Conservation (phyloP, 2,797 vertebrate genomes). For the Lemur catta region DNA sequence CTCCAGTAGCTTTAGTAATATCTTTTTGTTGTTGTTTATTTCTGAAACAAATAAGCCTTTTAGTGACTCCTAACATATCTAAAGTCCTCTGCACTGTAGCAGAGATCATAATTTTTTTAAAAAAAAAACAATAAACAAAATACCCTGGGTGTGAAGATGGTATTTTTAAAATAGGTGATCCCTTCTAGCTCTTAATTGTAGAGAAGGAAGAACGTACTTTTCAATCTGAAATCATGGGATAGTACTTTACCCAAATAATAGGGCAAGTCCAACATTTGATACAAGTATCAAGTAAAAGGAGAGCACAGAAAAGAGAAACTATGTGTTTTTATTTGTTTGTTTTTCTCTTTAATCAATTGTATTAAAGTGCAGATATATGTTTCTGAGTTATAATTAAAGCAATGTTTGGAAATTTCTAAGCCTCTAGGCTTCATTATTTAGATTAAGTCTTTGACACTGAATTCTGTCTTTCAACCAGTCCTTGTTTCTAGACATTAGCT, state of each 20-base stretch:
- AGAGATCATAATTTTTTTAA: neutral
- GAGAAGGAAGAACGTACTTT: neutral
- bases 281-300: neutral
- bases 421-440: neutral
- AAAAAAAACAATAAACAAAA: neutral
- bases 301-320: neutral
- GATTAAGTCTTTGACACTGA: neutral
- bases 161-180: neutral
- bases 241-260: neutral
- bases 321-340: neutral
- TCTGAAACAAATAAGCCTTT: neutral
- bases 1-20: neutral
- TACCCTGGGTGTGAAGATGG: neutral
- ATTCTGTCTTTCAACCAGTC: constrained; percentile 1
- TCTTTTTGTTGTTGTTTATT: neutral
- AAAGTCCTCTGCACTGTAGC: neutral
- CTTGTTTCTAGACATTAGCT: neutral
- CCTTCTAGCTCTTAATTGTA: neutral
- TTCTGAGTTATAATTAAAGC: neutral
- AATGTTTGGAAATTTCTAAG: neutral
- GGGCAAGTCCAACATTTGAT: neutral
- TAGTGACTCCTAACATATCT: neutral
- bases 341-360: neutral
- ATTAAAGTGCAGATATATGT: neutral
- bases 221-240: neutral